Percentiles rank a stretch among this genome's conserved stretches.
phyloP scores from a whole-genome alignment of 1,140 invertebrate genomes.

The Meloidogyne chitwoodi region DNA sequence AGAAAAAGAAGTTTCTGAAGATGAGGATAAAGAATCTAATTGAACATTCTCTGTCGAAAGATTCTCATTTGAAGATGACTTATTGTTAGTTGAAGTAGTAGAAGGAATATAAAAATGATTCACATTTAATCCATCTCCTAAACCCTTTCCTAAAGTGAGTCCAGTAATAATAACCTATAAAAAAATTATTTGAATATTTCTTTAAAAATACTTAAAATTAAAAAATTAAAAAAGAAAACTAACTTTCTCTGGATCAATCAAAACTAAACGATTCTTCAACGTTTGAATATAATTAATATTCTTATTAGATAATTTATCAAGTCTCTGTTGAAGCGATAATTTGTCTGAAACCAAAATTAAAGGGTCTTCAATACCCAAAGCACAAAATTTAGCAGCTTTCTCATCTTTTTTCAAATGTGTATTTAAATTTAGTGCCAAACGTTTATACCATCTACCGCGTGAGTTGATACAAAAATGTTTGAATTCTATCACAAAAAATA shows the following conservation, averaged over 20 bases:
- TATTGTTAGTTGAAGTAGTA: background rate
- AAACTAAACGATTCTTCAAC: background rate
- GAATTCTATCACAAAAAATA: conserved; percentile 10
- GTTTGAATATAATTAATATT: background rate
- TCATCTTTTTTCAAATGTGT: conserved; percentile 42
- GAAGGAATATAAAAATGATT: conserved; percentile 45
- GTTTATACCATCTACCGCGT: conserved; percentile 43
- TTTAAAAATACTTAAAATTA: too few relatives aligned
- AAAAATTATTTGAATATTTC: too few relatives aligned
- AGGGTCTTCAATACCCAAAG: background rate
- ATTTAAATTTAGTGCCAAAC: conserved; percentile 47
- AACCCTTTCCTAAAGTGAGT: conserved; percentile 34
- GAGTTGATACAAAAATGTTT: conserved; percentile 33
- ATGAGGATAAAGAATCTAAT: background rate
- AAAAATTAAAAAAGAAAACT: background rate
- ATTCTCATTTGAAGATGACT: background rate
- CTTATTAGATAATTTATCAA: background rate
- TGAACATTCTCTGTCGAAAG: background rate
- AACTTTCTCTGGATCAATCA: conserved; percentile 21
- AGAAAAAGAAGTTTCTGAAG: background rate
- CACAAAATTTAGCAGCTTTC: conserved; percentile 6
- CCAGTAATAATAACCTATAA: conserved; percentile 41
- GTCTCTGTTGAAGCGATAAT: conserved; percentile 1
- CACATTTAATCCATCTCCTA: conserved; percentile 41
- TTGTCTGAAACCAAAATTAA: conserved; percentile 9